Percentiles rank a stretch among this genome's conserved stretches.
These are phyloP conservation scores for Aramus guarauna DNA, from an alignment of 2,113 vertebrate species.

Conservation along the genomic window DNA sequence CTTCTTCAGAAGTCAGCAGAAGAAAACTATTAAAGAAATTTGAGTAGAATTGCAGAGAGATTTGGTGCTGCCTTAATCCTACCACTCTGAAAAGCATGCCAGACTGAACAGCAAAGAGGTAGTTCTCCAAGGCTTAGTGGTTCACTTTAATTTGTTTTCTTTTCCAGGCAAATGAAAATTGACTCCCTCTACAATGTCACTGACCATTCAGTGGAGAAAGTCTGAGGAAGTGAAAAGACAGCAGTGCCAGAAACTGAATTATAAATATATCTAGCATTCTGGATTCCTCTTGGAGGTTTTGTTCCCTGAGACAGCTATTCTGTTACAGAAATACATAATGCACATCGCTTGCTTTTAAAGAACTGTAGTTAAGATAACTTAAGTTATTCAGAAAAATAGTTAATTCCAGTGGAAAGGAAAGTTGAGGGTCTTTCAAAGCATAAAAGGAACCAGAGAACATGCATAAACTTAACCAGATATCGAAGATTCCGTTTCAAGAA, in stretches of 20 bases:
- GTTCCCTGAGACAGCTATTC: neutral
- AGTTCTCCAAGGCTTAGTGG: constrained; percentile 30
- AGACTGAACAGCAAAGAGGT: neutral
- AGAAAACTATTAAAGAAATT: neutral
- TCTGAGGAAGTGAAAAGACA: neutral
- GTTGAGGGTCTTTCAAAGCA: neutral
- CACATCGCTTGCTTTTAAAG: neutral
- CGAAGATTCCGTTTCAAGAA: neutral
- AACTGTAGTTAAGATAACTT: neutral
- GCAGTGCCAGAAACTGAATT: constrained; percentile 20
- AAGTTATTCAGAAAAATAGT: neutral
- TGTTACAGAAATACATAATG: constrained; percentile 5
- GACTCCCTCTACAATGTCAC: constrained; percentile 19
- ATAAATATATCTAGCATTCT: neutral
- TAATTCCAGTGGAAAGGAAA: neutral
- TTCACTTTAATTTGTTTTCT: constrained; percentile 40
- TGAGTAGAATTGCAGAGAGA: neutral
- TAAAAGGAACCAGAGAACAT: neutral
- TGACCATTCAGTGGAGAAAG: neutral
- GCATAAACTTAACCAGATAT: neutral
- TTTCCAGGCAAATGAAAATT: constrained; percentile 42
- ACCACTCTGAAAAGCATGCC: neutral
- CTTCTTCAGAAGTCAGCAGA: neutral
- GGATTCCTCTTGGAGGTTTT: neutral
- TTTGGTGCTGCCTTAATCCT: constrained; percentile 23